Base-by-base conservation (phyloP, 2,113 vertebrate species). In the Harpagus bidentatus region DNA sequence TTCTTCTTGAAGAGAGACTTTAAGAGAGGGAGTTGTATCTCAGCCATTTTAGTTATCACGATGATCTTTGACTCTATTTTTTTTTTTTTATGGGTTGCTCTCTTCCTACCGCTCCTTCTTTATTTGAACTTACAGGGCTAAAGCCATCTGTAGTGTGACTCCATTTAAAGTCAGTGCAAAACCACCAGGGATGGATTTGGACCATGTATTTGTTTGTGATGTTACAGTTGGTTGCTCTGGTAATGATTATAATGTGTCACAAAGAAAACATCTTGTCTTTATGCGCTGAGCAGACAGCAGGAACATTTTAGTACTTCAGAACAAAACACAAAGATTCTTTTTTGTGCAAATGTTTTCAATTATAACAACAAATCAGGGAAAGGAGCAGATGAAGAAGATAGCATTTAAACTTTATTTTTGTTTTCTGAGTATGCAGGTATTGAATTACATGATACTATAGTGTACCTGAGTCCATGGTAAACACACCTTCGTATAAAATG, bases 171-270 rank as follows among this genome's bases (percentile, higher is more conserved):
- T 91, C 91, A 95, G 67, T 77, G 42, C 36, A 83, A 93, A 95
- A 84, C 71, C 87, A 95, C 74, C 76, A 92, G 85, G 58, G 73
- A 82, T 77, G 50, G 69, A 90, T 92, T 97, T 94, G 87, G 87
- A 96, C 50, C 48, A 34, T 2, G 87, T 72, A 73, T 96, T 94
- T 97, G 81, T 97, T 97, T 95, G 65, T 92, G 82, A 91, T 93
- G 86, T 96, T 97, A 74, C 91, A 90, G 47, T 76, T 93, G 85
- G 96, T 97, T 98, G 94, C 94, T 97, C 91, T 98, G 96, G 96
- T 95, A 97, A 96, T 93, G 82, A 95, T 96, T 89, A 91, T 87
- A 66, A 81, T 83, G 72, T 97, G 93, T 97, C 92, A 93, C 87
- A 95, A 95, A 96, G 84, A 96, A 97, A 96, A 96, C 88, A 96